Base-by-base conservation (phyloP, 2,888 invertebrate genomes). In the Aphodius granarius region DNA sequence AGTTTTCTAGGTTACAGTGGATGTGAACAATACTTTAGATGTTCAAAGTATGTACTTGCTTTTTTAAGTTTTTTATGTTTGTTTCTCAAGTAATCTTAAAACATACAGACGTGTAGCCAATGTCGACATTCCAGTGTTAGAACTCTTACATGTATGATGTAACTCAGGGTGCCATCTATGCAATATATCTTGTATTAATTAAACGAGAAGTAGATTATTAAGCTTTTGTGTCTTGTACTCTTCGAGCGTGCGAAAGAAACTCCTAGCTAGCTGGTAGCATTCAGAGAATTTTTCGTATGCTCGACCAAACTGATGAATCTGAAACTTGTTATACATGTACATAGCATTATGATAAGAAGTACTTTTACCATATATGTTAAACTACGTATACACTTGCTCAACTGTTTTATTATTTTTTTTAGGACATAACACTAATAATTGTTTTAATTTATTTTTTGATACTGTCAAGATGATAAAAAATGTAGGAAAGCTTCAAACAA, bases 161-260 rank as follows among this genome's bases (percentile, higher is more conserved):
- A 85, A 85, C 87, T 87, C 87, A 87, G 87, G 87, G 87, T 87
- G 87, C 87, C 87, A 87, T 87, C 85, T 85, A 80, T 84, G 84
- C 85, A 85, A 84, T 85, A 84, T 71, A 71, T 62, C 71, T 71
- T 71, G 70, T 70, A 73, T 73, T 73, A 63, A 20, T 72, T 73
- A 71, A 76, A 76, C 22, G 20, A 71, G 71, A 63, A 66, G 21
- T 72, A 75, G 63, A 66, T 62, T 63, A 64, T 68, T 76, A 73
- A 66, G 64, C 73, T 76, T 76, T 15, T 75, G 22, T 75, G 17
- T 72, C 20, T 43, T 63, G 22, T 70, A 70, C n/a, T 22, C 23
- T 70, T 77, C 76, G 76, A 77, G 76, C 76, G 66, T 20, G 63
- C 71, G 73, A 77, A 77, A 77, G 70, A 77, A 64, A n/a, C 0